A percentile compares a stretch with the other conserved stretches of the same genome.
Conservation (phyloP, 2,113 vertebrate species). For the Lucifuga dentata region DNA sequence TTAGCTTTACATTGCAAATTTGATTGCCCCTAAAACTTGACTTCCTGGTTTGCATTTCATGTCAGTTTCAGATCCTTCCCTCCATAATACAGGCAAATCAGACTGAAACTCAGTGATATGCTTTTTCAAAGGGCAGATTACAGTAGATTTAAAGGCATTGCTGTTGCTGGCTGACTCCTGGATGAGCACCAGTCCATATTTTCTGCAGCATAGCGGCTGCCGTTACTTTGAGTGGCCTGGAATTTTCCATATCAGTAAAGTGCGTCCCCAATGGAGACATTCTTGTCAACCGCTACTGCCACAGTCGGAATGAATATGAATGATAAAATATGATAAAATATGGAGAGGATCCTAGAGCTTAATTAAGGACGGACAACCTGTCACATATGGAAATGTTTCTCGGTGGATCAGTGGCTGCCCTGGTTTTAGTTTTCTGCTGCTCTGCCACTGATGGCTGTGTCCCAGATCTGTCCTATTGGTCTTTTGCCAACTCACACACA, state of each 20-base stretch:
- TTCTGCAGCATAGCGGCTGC: constrained; percentile 22
- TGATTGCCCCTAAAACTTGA: too few species aligned
- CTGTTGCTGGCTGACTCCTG: background rate
- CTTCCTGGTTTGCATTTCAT: too few species aligned
- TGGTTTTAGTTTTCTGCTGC: constrained; percentile 59
- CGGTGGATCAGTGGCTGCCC: constrained; percentile 66
- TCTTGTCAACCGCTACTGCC: constrained; percentile 18
- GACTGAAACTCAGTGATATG: constrained; percentile 1
- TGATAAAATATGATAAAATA: constrained; percentile 69
- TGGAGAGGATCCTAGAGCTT: constrained; percentile 58
- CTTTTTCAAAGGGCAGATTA: constrained; percentile 8
- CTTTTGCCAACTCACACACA: constrained; percentile 34
- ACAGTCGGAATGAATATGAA: constrained; percentile 57
- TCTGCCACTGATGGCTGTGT: constrained; percentile 53
- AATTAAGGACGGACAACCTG: constrained; percentile 66
- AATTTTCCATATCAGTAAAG: constrained; percentile 24
- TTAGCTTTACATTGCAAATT: too few species aligned
- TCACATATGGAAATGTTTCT: constrained; percentile 62
- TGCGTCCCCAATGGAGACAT: background rate
- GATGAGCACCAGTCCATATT: constrained; percentile 19
- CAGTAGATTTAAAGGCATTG: constrained; percentile 42
- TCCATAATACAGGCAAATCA: constrained; percentile 22
- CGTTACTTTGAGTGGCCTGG: constrained; percentile 20
- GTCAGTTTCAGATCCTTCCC: too few species aligned
- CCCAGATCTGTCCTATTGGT: constrained; percentile 70